These are phyloP conservation scores for Lottia gigantea DNA, from an alignment of 2,888 invertebrate species.

Conservation along the genomic window DNA sequence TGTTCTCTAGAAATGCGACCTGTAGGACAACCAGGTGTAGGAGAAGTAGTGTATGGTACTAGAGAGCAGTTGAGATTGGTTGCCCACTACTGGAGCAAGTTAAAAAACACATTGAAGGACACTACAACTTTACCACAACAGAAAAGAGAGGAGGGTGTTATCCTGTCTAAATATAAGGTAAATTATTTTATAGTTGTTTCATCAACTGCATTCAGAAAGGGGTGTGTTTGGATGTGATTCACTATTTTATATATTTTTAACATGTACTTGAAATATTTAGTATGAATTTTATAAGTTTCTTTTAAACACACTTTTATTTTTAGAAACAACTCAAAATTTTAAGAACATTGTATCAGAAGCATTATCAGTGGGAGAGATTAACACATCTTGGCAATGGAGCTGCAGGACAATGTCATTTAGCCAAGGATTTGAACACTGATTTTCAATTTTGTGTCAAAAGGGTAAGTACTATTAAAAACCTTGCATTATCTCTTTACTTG, in stretches of 20 bases:
- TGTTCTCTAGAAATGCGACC: constrained; percentile 36
- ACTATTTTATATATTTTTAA: too few relatives aligned
- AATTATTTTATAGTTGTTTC: too few relatives aligned
- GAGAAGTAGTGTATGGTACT: constrained; percentile 52
- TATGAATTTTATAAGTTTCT: too few relatives aligned
- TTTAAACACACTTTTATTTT: too few relatives aligned
- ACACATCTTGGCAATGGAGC: constrained; percentile 57
- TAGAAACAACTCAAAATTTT: constrained; percentile 46
- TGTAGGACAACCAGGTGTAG: constrained; percentile 34
- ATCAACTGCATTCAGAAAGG: too few relatives aligned
- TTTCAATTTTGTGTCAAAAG: constrained; percentile 61
- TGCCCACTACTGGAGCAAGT: constrained; percentile 36
- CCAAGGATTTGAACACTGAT: constrained; percentile 51
- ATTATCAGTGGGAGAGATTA: constrained; percentile 53
- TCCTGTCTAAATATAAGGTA: constrained; percentile 46
- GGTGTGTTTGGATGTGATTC: too few relatives aligned
- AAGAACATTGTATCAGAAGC: constrained; percentile 47
- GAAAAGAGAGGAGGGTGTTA: constrained; percentile 54
- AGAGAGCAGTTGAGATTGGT: constrained; percentile 38
- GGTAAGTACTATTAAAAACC: constrained; percentile 33
- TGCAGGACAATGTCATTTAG: constrained; percentile 57
- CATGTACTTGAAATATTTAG: too few relatives aligned
- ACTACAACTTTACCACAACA: constrained; percentile 35
- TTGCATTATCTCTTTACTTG: neutral
- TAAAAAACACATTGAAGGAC: constrained; percentile 33